Evolutionary conservation across 2,113 vertebrate species (phyloP).

Genomic region (Rhea pennata): DNA sequence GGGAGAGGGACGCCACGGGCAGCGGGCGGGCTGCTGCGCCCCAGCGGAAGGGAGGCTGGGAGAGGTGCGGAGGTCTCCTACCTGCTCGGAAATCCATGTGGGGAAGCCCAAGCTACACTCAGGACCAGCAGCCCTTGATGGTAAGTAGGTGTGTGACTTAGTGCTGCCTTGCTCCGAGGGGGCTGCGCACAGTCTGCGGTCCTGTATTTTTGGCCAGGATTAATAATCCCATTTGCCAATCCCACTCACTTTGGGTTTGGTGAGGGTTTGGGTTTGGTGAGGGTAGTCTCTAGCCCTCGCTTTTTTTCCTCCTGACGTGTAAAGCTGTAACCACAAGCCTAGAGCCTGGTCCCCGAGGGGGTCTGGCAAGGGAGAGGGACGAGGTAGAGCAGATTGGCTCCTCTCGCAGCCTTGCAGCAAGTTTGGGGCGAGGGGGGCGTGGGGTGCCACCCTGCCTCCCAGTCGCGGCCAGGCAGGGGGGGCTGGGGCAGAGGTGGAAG

Average conservation of each 20-base stretch:
- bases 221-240: conserved; percentile 58
- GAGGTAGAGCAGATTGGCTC: not conserved
- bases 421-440: not conserved
- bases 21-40: not conserved
- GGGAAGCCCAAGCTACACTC: not conserved
- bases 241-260: conserved; percentile 29
- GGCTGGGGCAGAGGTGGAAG: not conserved
- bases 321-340: conserved; percentile 17
- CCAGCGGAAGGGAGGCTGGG: not conserved
- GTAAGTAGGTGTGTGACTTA: conserved; percentile 2
- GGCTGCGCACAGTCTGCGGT: conserved; percentile 23
- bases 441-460: not conserved
- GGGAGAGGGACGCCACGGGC: not conserved
- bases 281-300: not conserved
- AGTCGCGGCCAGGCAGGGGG: not conserved
- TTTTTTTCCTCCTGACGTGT: conserved; percentile 13
- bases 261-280: not conserved
- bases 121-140: not conserved
- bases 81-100: conserved; percentile 57
- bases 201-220: conserved; percentile 44
- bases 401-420: not conserved
- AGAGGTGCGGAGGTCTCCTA: conserved; percentile 2
- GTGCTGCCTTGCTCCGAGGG: conserved; percentile 5
- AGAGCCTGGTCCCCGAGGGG: conserved; percentile 25
- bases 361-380: not conserved